Evolutionary conservation across 2,113 vertebrate genomes (phyloP), one percentile per base, ranked within the genome.

Genomic region (Rattus norvegicus): DNA sequence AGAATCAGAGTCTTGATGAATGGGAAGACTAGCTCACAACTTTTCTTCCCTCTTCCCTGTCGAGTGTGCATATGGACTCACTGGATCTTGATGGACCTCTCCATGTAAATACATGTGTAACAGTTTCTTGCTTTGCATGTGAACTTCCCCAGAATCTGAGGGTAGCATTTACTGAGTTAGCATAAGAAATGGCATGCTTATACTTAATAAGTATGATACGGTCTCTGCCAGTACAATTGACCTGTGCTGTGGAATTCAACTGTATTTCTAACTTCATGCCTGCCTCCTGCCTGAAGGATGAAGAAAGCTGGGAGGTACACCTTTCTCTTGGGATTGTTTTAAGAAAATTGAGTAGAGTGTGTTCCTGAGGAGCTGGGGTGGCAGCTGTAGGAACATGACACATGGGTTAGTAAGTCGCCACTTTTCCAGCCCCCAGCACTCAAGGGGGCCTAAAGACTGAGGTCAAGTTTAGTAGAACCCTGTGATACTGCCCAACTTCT

Each of bases 191-290:
- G 59, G 43, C 10, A 19, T 17, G 73, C 33, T 8, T 36, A 33
- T 28, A 79, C 9, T 63, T 43, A 86, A 61, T 33, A 63, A 43
- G 14, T 84, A 56, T 65, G 83, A n/a, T 49, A 49, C 2, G n/a
- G 56, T 85, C 75, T 69, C 69, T 24, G 14, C 56, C 76, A 88
- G 80, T 86, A 76, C 80, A 91, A 83, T 5, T 30, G 88, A 28
- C 59, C 88, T 91, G 59, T 72, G 63, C 90, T 86, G n/a, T 52
- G 7, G 72, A 94, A 95, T 93, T 81, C 90, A 93, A 94, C 86
- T 94, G 59, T 67, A 95, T 94, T 92, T 86, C 26, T 33, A 5
- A 39, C 59, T 91, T 52, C 43, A n/a, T 63, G 59, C 24, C 54
- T 73, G 59, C 20, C 49, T 95, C 19, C 86, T 77, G 56, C 52